A percentile compares a stretch with the other conserved stretches of the same genome.
Evolutionary conservation across 2,888 invertebrate species (phyloP).

Genomic region (Acanthoscelides obtectus): DNA sequence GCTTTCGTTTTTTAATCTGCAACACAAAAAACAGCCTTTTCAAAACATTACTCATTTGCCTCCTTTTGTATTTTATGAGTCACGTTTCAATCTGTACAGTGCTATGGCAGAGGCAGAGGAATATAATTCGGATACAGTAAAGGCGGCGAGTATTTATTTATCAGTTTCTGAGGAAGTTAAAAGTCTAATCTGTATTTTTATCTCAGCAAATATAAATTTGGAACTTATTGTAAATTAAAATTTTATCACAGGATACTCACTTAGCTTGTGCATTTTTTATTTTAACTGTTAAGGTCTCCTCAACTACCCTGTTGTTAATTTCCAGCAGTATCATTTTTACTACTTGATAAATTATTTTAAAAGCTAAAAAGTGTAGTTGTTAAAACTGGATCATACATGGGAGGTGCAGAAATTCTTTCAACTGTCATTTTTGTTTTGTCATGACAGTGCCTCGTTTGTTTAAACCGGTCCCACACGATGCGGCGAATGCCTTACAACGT

Average conservation of each 20-base stretch:
- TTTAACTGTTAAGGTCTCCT: slow-evolving; percentile 93
- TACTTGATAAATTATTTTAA: slow-evolving; percentile 25
- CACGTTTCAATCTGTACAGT: background rate
- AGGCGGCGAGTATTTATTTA: slow-evolving; percentile 1
- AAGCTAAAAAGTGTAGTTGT: slow-evolving; percentile 24
- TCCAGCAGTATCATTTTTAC: slow-evolving; percentile 88
- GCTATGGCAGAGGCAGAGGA: background rate
- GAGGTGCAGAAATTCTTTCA: slow-evolving; percentile 29
- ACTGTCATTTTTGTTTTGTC: slow-evolving; percentile 1
- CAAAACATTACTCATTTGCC: background rate
- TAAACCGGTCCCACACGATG: no score
- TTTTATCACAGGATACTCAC: slow-evolving; percentile 58
- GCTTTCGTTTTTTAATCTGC: slow-evolving; percentile 88
- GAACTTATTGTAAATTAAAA: background rate
- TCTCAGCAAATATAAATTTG: slow-evolving; percentile 5
- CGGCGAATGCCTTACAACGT: no score
- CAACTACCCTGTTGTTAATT: slow-evolving; percentile 98
- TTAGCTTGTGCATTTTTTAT: slow-evolving; percentile 94
- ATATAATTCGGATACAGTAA: no score
- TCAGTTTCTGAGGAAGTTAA: background rate
- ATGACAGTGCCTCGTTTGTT: no score
- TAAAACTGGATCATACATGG: slow-evolving; percentile 30
- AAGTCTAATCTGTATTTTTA: slow-evolving; percentile 7
- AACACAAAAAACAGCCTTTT: slow-evolving; percentile 40
- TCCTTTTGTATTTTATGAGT: background rate